Conservation (phyloP, 2,888 invertebrate species). For the Taenaris catops region DNA sequence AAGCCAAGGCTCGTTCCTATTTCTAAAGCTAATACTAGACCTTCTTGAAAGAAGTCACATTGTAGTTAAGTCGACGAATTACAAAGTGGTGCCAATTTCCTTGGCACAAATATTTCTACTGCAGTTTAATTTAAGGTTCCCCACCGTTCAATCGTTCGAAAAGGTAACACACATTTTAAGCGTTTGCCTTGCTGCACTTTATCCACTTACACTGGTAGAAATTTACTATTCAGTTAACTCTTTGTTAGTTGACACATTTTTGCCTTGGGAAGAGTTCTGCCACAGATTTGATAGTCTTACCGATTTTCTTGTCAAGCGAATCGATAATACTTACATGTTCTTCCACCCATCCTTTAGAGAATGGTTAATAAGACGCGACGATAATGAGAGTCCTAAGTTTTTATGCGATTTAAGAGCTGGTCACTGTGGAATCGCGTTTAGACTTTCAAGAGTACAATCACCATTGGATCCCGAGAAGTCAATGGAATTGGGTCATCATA, state of each 20-base stretch:
- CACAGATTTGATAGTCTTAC: constrained; percentile 92
- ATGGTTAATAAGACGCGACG: constrained; percentile 94
- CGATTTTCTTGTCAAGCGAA: constrained; percentile 92
- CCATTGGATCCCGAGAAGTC: constrained; percentile 93
- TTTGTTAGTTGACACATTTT: constrained; percentile 86
- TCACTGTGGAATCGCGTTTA: constrained; percentile 95
- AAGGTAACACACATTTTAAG: constrained; percentile 93
- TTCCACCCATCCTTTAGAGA: constrained; percentile 99
- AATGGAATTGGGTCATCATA: constrained; percentile 96
- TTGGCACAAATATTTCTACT: constrained; percentile 93
- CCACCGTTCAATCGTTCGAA: constrained; percentile 93
- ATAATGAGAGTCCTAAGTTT: constrained; percentile 93
- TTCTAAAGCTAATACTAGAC: constrained; percentile 94
- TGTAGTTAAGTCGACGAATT: constrained; percentile 95
- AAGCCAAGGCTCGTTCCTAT: constrained; percentile 94
- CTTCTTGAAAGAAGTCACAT: constrained; percentile 94
- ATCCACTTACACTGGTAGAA: constrained; percentile 93
- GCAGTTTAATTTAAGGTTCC: constrained; percentile 95
- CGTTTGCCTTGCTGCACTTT: constrained; percentile 93
- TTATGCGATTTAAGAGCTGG: constrained; percentile 96
- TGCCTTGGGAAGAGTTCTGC: constrained; percentile 95
- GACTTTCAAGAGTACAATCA: constrained; percentile 91
- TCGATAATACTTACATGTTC: constrained; percentile 97
- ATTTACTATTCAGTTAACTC: constrained; percentile 97
- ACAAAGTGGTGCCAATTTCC: constrained; percentile 94